Percentiles rank a stretch among this genome's conserved stretches.
Conservation (phyloP, 2,888 invertebrate species). For the Cerastoderma edule region DNA sequence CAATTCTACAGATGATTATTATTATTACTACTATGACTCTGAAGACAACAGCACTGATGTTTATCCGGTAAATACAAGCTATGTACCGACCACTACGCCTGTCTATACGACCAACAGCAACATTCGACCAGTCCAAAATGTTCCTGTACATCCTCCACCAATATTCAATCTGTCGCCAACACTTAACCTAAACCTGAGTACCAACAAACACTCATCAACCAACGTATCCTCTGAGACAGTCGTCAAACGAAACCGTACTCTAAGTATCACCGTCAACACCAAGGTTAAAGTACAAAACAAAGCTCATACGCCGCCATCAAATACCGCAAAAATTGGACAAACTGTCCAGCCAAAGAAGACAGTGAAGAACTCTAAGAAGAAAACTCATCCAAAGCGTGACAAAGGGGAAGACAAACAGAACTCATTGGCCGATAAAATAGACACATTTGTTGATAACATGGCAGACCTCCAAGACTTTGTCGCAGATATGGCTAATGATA, state of each 20-base stretch:
- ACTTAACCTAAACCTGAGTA: neutral
- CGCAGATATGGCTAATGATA: constrained; percentile 30
- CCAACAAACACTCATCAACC: too few relatives aligned
- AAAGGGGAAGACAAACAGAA: neutral
- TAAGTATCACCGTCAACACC: too few relatives aligned
- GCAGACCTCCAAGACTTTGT: constrained; percentile 34
- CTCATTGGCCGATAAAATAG: neutral
- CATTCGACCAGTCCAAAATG: neutral
- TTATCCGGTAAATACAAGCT: neutral
- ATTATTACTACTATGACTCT: constrained; percentile 25
- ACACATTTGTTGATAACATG: constrained; percentile 23
- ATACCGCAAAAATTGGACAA: too few relatives aligned
- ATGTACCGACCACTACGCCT: neutral
- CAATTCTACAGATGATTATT: constrained; percentile 24
- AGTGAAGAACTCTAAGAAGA: too few relatives aligned
- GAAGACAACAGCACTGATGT: constrained; percentile 16
- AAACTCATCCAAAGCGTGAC: neutral
- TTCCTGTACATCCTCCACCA: constrained; percentile 13
- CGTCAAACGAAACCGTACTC: neutral
- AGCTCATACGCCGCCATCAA: too few relatives aligned
- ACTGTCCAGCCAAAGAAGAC: too few relatives aligned
- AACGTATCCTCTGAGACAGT: neutral
- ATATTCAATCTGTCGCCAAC: constrained; percentile 4
- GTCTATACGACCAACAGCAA: neutral
- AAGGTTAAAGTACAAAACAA: too few relatives aligned